phyloP scores from a whole-genome alignment of 2,113 vertebrate species.

The Columba janthina region DNA sequence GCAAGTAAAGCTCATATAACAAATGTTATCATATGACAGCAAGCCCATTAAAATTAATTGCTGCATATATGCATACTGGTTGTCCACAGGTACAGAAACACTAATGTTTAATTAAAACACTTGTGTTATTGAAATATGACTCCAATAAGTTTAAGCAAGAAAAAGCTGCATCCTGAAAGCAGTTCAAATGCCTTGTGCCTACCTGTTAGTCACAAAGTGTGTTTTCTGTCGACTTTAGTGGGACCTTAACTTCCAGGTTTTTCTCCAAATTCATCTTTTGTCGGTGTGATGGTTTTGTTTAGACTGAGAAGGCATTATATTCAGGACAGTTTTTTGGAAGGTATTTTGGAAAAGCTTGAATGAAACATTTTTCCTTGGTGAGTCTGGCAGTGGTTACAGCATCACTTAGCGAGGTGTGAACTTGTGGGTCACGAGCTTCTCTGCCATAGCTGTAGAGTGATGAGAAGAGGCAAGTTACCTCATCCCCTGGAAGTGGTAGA shows the following conservation, averaged over 20 bases:
- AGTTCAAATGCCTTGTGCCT: conserved; percentile 28
- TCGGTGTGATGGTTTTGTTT: not conserved
- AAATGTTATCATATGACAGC: not conserved
- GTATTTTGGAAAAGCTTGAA: not conserved
- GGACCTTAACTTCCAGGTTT: conserved; percentile 41
- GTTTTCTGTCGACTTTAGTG: conserved; percentile 59
- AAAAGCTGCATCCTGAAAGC: conserved; percentile 24
- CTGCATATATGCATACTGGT: not conserved
- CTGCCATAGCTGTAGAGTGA: not conserved
- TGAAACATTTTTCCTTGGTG: not conserved
- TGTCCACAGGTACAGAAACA: not conserved
- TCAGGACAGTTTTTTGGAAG: not conserved
- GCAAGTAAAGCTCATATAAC: not conserved
- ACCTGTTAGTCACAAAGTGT: conserved; percentile 29
- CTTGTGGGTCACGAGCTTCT: not conserved
- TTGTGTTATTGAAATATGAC: conserved; percentile 26
- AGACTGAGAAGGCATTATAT: not conserved
- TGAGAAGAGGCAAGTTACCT: not conserved
- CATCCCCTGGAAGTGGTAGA: not conserved
- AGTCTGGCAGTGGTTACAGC: not conserved
- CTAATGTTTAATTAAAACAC: not conserved
- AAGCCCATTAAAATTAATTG: not conserved
- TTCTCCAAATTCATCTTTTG: conserved; percentile 32
- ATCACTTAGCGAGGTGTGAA: not conserved
- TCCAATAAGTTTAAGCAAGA: conserved; percentile 39